Evolutionary conservation across 1,140 invertebrate species (phyloP), one percentile per base, ranked within the genome.

Genomic region (Drosophila pectinifera): DNA sequence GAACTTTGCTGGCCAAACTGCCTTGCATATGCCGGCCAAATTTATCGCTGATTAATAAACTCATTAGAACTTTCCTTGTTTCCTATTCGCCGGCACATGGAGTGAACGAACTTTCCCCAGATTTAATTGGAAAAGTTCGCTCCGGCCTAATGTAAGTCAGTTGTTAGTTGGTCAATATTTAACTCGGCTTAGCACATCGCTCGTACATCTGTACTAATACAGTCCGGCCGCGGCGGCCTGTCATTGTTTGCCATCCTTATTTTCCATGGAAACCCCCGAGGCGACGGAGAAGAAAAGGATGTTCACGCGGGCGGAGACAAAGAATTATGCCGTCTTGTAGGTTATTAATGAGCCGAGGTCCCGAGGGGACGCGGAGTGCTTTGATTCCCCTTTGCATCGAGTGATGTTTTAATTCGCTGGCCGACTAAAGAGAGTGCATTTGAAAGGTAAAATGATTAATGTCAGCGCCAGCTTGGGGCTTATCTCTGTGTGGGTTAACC

Each of bases 61-160:
- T 89, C 76, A 89, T 88, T 88, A 88, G 58, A 88, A 88, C 80
- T 88, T 88, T 80, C 36, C 61, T 57, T 89, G 64, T 70, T 83
- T 80, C 59, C 59, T 61, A 54, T 34, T 46, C 63, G 58, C 82
- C 67, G 20, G 24, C 53, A 48, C 58, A 64, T 34, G 53, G 39
- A 42, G 49, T 36, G 39, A 59, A 45, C 59, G 43, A 78, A 78
- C 54, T 65, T 81, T 63, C 4, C 20, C 49, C 45, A 13, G 56
- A 67, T 84, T 80, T 88, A 88, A 88, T 88, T 88, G 75, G 80
- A 89, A 88, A 88, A 89, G 83, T 88, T 88, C 8, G 5, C 28
- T 5, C 42, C 26, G 10, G 34, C 49, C 8, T 31, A 39, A 46
- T 48, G 42, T 70, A 70, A 70, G 67, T 46, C 49, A 70, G 36